Evolutionary conservation across 2,888 invertebrate species (phyloP).

Genomic region (Mantis religiosa): DNA sequence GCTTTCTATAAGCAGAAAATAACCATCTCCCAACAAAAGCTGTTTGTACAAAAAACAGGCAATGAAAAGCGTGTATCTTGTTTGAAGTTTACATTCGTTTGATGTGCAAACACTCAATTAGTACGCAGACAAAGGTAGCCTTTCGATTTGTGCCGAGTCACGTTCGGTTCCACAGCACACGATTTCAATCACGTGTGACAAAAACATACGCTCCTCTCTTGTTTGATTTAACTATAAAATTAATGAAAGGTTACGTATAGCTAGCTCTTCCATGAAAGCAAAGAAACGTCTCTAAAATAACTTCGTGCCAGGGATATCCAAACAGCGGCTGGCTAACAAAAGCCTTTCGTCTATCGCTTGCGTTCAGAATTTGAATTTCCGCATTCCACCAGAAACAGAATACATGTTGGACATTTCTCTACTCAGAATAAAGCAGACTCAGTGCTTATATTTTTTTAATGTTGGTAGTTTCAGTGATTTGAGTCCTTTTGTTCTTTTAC

Average conservation of each 20-base stretch:
- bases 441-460: too few species aligned
- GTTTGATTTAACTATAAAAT: neutral
- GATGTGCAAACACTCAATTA: neutral
- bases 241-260: neutral
- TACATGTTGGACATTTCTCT: too few species aligned
- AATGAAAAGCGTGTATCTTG: too few species aligned
- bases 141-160: neutral
- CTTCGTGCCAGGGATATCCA: neutral
- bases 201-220: neutral
- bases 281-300: neutral
- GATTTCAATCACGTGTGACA: neutral
- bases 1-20: too few species aligned
- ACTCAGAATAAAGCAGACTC: too few species aligned
- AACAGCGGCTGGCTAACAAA: neutral
- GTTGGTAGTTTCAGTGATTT: too few species aligned
- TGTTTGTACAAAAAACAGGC: too few species aligned
- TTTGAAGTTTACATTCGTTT: neutral
- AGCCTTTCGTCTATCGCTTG: neutral
- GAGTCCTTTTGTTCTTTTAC: too few species aligned
- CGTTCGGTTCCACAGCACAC: neutral
- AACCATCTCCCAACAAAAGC: too few species aligned
- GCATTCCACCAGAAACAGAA: too few species aligned
- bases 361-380: too few species aligned
- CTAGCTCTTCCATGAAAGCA: neutral
- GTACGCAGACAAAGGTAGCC: neutral